Evolutionary conservation across 2,797 vertebrate genomes (phyloP).

Genomic region (Orestias chungarensis): DNA sequence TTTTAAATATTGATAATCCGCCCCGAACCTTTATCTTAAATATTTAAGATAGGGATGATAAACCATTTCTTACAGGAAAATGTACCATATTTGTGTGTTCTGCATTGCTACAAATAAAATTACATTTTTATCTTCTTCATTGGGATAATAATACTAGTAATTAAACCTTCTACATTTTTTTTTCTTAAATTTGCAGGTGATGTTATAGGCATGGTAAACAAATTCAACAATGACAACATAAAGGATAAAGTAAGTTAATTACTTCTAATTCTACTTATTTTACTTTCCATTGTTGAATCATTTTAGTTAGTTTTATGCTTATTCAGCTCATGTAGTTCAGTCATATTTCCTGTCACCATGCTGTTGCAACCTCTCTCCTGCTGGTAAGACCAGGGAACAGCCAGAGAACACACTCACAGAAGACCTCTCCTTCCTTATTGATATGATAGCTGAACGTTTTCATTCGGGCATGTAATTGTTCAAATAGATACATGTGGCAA

Average conservation of each 20-base stretch:
- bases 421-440: neutral
- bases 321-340: neutral
- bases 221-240: slow-evolving; percentile 82
- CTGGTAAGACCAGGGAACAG: neutral
- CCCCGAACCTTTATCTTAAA: neutral
- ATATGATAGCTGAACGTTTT: neutral
- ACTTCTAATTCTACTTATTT: neutral
- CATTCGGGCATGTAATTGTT: neutral
- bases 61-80: neutral
- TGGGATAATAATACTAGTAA: neutral
- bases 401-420: neutral
- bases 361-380: slow-evolving; percentile 2
- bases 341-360: neutral
- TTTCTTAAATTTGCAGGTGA: slow-evolving; percentile 67
- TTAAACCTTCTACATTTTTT: neutral
- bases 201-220: slow-evolving; percentile 71
- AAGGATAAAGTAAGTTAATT: slow-evolving; percentile 74
- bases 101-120: neutral
- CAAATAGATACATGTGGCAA: neutral
- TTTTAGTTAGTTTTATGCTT: neutral
- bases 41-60: neutral
- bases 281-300: neutral
- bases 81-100: neutral
- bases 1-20: neutral
- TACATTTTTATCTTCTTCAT: neutral